Evolutionary conservation across 2,888 invertebrate species (phyloP), one percentile per base, ranked within the genome.

Genomic region (Rambutsinella grinnellia): DNA sequence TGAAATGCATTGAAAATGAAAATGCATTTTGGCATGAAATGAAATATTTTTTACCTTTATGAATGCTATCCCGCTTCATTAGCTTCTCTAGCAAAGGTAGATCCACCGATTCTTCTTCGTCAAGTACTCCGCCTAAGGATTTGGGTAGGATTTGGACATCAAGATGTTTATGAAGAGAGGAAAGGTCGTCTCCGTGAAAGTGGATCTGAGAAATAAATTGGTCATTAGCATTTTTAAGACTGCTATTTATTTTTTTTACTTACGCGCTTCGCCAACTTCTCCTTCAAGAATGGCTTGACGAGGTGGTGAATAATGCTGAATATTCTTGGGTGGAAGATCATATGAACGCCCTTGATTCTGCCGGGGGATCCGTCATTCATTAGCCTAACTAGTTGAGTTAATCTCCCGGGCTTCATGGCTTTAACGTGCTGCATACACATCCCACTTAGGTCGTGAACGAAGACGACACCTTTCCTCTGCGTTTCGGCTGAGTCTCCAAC

Each of bases 281-380:
- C 72, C 23, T 72, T 72, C 3, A 72, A 58, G 21, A 72, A 66
- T 26, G 72, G 72, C 47, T 72, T 72, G 21, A 72, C 72, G 2
- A 72, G 24, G 6, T 60, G 51, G 57, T 66, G 66, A 21, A 72
- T 54, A 10, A 54, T 5, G 1, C 72, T 53, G 58, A 72, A 71
- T 6, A 63, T n/a, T 56, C 27, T 58, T 8, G 72, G 72, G 21
- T 72, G 72, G 26, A 72, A 72, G 0, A 72, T 26, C 2, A 72
- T 21, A 44, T 63, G 51, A 65, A 65, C 57, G 24, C 56, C 62
- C 24, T 57, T 72, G 26, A 58, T 65, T 0, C 72, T 21, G 15
- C 72, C 72, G n/a, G 72, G 72, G 5, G 72, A 65, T 2, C 72
- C 72, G 47, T 72, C 65, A 65, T 72, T 17, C 26, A 57, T 56